These are phyloP conservation scores for Aricia agestis DNA, from an alignment of 1,140 invertebrate genomes.

Conservation along the genomic window DNA sequence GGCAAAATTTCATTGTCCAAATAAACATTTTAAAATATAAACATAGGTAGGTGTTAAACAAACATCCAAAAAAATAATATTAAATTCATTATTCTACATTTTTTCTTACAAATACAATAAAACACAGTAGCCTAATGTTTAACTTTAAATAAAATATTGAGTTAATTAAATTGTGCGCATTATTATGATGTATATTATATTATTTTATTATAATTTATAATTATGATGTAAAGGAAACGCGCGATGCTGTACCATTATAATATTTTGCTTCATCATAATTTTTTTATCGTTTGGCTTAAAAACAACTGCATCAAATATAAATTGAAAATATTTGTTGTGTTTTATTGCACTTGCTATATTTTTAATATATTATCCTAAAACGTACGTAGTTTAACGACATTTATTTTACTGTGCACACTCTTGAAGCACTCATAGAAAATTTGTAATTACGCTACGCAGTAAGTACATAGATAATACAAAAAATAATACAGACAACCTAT, in stretches of 20 bases:
- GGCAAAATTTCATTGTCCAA: background rate
- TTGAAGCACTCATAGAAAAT: slow-evolving; percentile 7
- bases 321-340: too few species aligned
- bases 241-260: too few species aligned
- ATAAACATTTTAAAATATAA: background rate
- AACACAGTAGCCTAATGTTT: background rate
- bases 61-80: too few species aligned
- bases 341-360: slow-evolving; percentile 1
- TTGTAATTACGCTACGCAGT: background rate
- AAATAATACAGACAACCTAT: background rate
- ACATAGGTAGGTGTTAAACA: too few species aligned
- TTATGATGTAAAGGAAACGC: too few species aligned
- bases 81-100: background rate
- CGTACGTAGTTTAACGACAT: slow-evolving; percentile 5
- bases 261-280: too few species aligned
- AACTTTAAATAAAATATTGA: too few species aligned
- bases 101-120: slow-evolving; percentile 3
- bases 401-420: background rate
- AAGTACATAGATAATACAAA: background rate
- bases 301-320: too few species aligned
- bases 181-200: too few species aligned
- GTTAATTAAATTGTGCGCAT: too few species aligned
- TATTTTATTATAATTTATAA: too few species aligned
- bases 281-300: too few species aligned
- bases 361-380: background rate